phyloP scores from a whole-genome alignment of 1,140 invertebrate genomes.

The Polyergus mexicanus region DNA sequence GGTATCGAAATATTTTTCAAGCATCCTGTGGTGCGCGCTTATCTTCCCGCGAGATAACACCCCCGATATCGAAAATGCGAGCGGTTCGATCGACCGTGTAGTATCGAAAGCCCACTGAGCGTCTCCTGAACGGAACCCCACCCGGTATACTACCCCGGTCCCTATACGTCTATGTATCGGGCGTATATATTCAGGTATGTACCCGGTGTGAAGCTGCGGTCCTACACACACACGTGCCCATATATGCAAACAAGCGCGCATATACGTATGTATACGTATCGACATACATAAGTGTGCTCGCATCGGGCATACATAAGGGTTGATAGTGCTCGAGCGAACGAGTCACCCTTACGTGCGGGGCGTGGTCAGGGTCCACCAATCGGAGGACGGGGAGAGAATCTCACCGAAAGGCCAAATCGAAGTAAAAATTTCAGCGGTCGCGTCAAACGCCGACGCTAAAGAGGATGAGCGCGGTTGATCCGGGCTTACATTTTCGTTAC shows the following conservation, averaged over 20 bases:
- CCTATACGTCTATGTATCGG: slow-evolving; percentile 69
- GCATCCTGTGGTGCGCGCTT: slow-evolving; percentile 46
- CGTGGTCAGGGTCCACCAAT: slow-evolving; percentile 84
- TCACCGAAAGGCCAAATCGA: slow-evolving; percentile 81
- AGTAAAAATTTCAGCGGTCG: slow-evolving; percentile 84
- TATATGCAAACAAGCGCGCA: slow-evolving; percentile 7
- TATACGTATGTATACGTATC: slow-evolving; percentile 51
- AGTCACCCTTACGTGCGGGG: slow-evolving; percentile 82
- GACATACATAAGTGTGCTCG: slow-evolving; percentile 76
- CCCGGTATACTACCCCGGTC: slow-evolving; percentile 74
- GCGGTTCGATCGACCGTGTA: slow-evolving; percentile 75
- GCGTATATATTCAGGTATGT: slow-evolving; percentile 48
- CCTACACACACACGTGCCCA: not conserved
- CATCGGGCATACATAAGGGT: slow-evolving; percentile 80
- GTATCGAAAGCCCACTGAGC: slow-evolving; percentile 69
- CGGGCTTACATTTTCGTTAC: slow-evolving; percentile 81
- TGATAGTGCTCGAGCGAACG: slow-evolving; percentile 81
- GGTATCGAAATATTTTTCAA: slow-evolving; percentile 51
- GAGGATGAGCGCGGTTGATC: slow-evolving; percentile 81
- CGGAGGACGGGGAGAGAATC: slow-evolving; percentile 76
- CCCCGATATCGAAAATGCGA: slow-evolving; percentile 70
- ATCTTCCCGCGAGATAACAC: slow-evolving; percentile 64
- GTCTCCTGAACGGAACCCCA: slow-evolving; percentile 66
- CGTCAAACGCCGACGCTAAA: slow-evolving; percentile 82
- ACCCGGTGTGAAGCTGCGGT: slow-evolving; percentile 23